These are phyloP conservation scores for Trissolcus japonicus DNA, from an alignment of 2,888 invertebrate species.

Conservation along the genomic window DNA sequence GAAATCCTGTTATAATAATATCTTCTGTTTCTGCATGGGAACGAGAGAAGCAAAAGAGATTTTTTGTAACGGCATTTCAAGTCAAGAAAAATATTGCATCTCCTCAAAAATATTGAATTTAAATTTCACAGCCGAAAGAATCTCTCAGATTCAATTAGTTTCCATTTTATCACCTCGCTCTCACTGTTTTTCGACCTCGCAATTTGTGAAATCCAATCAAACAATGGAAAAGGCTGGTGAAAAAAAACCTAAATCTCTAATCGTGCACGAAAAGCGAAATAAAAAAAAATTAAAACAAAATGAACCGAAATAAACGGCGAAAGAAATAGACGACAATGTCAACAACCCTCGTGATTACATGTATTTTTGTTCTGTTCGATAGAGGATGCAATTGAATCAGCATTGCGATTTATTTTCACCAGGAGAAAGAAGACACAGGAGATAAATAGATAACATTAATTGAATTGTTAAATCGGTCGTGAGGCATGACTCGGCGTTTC, in stretches of 20 bases:
- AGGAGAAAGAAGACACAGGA: conserved; percentile 16
- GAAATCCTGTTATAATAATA: conserved; percentile 3
- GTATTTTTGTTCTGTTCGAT: background rate
- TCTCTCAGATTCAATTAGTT: too few relatives aligned
- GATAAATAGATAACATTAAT: conserved; percentile 45
- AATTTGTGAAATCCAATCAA: too few relatives aligned
- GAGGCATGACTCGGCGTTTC: conserved; percentile 38
- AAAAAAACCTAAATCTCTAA: too few relatives aligned
- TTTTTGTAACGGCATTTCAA: background rate
- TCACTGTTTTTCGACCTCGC: too few relatives aligned
- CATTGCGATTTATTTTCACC: conserved; percentile 29
- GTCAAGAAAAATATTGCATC: background rate
- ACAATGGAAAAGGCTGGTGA: background rate
- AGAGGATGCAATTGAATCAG: conserved; percentile 26
- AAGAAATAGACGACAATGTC: background rate
- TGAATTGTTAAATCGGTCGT: conserved; percentile 49
- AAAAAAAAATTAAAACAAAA: background rate
- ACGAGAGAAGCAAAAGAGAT: background rate
- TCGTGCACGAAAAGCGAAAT: background rate
- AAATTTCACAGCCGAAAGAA: background rate
- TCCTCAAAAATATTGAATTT: background rate
- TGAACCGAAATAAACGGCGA: background rate
- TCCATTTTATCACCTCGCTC: too few relatives aligned
- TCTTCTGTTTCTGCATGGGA: background rate
- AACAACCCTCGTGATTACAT: background rate